Evolutionary conservation across 23 tunicate species (phyloP).

Genomic region (Trididemnum clinides): DNA sequence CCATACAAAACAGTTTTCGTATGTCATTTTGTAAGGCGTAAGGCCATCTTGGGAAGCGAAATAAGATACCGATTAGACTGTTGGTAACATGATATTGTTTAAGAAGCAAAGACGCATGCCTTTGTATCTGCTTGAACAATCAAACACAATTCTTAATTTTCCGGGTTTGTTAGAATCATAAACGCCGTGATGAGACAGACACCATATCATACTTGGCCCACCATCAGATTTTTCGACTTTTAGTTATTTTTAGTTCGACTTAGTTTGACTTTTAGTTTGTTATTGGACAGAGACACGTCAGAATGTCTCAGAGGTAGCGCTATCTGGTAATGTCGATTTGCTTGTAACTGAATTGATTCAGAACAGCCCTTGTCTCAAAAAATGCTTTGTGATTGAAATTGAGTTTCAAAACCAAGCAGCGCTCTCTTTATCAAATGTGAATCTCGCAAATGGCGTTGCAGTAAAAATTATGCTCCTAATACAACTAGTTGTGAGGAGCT

Average conservation of each 20-base stretch:
- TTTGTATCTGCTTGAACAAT: too few relatives aligned
- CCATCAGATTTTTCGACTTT: neutral
- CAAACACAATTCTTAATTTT: slow-evolving; percentile 39
- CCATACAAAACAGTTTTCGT: neutral
- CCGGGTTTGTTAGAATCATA: slow-evolving; percentile 38
- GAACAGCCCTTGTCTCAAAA: too few relatives aligned
- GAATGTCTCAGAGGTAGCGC: slow-evolving; percentile 31
- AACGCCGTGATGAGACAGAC: slow-evolving; percentile 45
- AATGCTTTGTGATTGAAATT: too few relatives aligned
- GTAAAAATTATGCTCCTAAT: too few relatives aligned
- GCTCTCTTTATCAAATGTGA: too few relatives aligned
- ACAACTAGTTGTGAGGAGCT: too few relatives aligned
- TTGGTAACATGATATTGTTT: neutral
- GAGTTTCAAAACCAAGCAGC: too few relatives aligned
- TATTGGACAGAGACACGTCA: slow-evolving; percentile 11
- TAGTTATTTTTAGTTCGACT: slow-evolving; percentile 14
- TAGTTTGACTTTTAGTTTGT: slow-evolving; percentile 18
- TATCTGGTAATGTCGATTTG: slow-evolving; percentile 41
- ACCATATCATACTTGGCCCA: slow-evolving; percentile 1
- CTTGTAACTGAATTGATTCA: slow-evolving; percentile 17
- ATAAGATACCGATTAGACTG: neutral
- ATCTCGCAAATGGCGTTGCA: too few relatives aligned
- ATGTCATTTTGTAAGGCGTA: neutral
- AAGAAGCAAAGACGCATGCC: too few relatives aligned
- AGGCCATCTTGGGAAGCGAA: neutral